phyloP scores from a whole-genome alignment of 2,888 invertebrate species.

The Drosophila kambysellisi region DNA sequence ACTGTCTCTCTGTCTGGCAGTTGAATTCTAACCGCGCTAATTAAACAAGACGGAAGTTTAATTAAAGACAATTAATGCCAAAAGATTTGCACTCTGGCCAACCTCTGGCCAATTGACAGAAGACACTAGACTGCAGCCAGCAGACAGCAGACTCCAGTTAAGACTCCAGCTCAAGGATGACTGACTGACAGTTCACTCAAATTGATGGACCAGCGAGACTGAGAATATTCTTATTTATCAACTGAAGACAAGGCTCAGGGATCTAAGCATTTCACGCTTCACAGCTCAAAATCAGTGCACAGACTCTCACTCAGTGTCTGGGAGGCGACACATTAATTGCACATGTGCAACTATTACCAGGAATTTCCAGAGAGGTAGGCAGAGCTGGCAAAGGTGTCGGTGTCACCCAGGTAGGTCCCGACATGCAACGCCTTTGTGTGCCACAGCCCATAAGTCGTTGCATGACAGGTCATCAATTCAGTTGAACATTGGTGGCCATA shows the following conservation, averaged over 20 bases:
- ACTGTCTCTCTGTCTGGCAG: constrained; percentile 51
- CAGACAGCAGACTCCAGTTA: neutral
- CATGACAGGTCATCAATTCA: constrained; percentile 24
- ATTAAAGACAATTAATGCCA: constrained; percentile 75
- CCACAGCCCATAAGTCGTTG: constrained; percentile 35
- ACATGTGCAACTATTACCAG: constrained; percentile 43
- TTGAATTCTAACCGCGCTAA: constrained; percentile 52
- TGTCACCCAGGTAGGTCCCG: constrained; percentile 47
- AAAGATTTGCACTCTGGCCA: constrained; percentile 58
- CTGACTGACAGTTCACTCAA: constrained; percentile 42
- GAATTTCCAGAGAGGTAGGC: constrained; percentile 52
- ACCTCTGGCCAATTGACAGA: constrained; percentile 29
- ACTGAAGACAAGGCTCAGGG: constrained; percentile 9
- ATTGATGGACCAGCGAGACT: constrained; percentile 47
- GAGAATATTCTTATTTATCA: constrained; percentile 11
- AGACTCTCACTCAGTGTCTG: constrained; percentile 7
- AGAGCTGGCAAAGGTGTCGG: constrained; percentile 23
- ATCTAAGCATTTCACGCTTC: constrained; percentile 13
- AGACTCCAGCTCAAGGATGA: constrained; percentile 23
- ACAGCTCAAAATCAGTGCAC: constrained; percentile 13
- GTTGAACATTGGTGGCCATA: constrained; percentile 12
- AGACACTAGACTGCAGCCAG: constrained; percentile 5
- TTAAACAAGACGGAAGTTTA: constrained; percentile 74
- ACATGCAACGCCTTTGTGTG: constrained; percentile 16
- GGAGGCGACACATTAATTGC: constrained; percentile 40